These are phyloP conservation scores for Epizoanthus illoricatus DNA, from an alignment of 92 coral and sea anemone genomes.

Conservation along the genomic window DNA sequence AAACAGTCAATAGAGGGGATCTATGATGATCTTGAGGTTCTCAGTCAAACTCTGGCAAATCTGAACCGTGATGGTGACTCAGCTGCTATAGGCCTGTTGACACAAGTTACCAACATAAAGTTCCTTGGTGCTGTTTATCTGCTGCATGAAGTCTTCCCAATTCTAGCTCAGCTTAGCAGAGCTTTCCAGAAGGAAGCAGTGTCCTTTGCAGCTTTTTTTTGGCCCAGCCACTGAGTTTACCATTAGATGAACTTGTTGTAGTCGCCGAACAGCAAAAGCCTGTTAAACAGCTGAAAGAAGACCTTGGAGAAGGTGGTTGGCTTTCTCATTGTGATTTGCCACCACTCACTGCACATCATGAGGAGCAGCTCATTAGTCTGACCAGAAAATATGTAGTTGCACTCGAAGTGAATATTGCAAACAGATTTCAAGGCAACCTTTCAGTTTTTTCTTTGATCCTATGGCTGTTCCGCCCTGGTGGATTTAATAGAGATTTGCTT, in stretches of 20 bases:
- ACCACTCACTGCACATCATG: conserved; percentile 5
- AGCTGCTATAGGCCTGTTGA: conserved; percentile 46
- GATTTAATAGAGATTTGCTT: conserved; percentile 55
- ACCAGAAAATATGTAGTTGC: conserved; percentile 21
- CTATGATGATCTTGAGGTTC: conserved; percentile 47
- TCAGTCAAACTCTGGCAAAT: conserved; percentile 37
- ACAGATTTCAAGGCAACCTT: conserved; percentile 41
- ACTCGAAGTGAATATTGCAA: conserved; percentile 43
- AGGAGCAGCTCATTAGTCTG: conserved; percentile 35
- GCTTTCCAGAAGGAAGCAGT: conserved; percentile 54
- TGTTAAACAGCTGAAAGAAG: conserved; percentile 27
- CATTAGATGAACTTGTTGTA: conserved; percentile 26
- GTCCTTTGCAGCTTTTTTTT: conserved; percentile 35
- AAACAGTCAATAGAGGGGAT: conserved; percentile 43
- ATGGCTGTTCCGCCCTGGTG: conserved; percentile 30
- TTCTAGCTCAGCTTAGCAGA: conserved; percentile 49
- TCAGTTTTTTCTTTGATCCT: conserved; percentile 57
- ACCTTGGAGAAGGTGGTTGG: conserved; percentile 59
- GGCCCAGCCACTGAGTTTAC: conserved; percentile 33
- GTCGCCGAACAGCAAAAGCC: conserved; percentile 17
- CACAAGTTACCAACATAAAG: conserved; percentile 42
- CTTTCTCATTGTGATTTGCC: conserved; percentile 37
- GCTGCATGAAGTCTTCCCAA: conserved; percentile 53
- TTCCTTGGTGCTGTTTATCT: conserved; percentile 50
- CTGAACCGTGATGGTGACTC: conserved; percentile 42